Conservation (phyloP, 2,113 vertebrate species). For the Sceloporus undulatus region DNA sequence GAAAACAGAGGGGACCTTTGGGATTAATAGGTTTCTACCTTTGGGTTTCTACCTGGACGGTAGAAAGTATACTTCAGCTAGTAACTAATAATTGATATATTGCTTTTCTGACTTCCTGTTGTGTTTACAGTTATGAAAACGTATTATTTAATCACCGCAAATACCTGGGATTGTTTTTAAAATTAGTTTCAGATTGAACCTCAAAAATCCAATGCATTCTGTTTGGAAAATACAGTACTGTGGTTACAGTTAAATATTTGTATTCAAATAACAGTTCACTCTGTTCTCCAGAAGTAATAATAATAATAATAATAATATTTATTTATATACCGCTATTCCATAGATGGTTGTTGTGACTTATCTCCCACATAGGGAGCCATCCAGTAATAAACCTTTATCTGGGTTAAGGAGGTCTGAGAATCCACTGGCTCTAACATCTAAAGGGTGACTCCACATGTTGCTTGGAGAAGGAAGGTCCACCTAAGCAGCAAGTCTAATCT, state of each 20-base stretch:
- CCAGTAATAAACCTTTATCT: neutral
- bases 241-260: neutral
- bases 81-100: neutral
- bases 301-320: too few relatives aligned
- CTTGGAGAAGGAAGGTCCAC: neutral
- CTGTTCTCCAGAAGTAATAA: neutral
- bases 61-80: too few relatives aligned
- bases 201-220: neutral
- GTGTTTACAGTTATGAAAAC: fast-evolving
- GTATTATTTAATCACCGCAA: too few relatives aligned
- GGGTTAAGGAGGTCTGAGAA: neutral
- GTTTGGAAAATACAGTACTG: neutral
- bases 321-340: too few relatives aligned
- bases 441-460: neutral
- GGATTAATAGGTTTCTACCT: too few relatives aligned
- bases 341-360: neutral
- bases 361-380: neutral
- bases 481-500: neutral
- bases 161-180: neutral
- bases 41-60: too few relatives aligned
- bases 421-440: neutral
- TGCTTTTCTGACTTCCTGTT: neutral
- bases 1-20: too few relatives aligned
- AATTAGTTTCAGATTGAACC: neutral
- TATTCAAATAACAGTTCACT: neutral